Base-by-base conservation (phyloP, 1,140 invertebrate genomes). In the Venturia canescens region DNA sequence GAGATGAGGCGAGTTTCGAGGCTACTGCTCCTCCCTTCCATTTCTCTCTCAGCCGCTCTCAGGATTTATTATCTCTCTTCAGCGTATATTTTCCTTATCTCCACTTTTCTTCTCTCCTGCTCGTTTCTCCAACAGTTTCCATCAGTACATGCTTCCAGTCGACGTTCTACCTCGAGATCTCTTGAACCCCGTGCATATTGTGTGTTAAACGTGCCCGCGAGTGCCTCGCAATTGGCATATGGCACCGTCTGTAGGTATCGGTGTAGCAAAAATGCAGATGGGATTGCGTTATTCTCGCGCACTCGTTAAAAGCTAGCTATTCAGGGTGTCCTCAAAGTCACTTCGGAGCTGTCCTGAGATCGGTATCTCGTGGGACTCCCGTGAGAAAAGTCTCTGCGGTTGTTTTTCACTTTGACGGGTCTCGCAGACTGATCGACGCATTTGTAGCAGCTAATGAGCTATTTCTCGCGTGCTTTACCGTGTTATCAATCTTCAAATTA, bases 241-340 rank as follows among this genome's bases (percentile, higher is more conserved):
- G 66, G 29, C 66, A 31, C 27, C 29, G 66, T 79, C 15, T 66
- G 72, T 60, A n/a, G 72, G 34, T 9, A 34, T 7, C 31, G 53
- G 48, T 71, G 70, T 44, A 71, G 70, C 80, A 53, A 82, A 53
- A 82, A 82, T 78, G 80, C 66, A 78, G 80, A 82, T 82, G 76
- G 76, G 67, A 82, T 82, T 82, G 80, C 75, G 66, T 78, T 82
- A 82, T 82, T 82, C 80, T 82, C 70, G 74, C 74, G 74, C 53
- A 76, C 74, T 76, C 53, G 18, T 48, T 74, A 5, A 29, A 27
- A 23, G 27, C 27, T 3, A 9, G 3, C n/a, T 63, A 63, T 63
- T 21, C 15, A 1, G 53, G 21, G 53, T 57, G 38, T 44, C 38
- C 38, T 11, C 7, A 44, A 44, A 44, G 38, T 44, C 38, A 44